Base-by-base conservation (phyloP, 1,140 invertebrate genomes). In the Heliconius melpomene region DNA sequence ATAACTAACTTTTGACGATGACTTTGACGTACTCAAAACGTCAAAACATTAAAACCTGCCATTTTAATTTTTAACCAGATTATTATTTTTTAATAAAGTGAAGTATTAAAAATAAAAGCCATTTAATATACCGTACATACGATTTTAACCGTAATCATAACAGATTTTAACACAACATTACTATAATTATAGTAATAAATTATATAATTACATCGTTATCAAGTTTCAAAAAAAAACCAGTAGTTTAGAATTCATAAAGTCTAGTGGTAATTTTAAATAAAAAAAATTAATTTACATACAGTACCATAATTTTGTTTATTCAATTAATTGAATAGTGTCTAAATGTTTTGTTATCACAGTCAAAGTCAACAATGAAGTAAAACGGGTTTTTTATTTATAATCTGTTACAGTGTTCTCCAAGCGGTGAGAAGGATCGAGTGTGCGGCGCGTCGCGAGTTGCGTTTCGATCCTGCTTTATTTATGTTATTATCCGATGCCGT, bases 351-450 rank as follows among this genome's bases (percentile, higher is more conserved):
- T 1, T 66, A 29, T 66, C 57, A 66, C 23, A 57, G n/a, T 26
- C n/a, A 57, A 57, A 57, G 54, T 66, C 60, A 66, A 26, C 26
- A 66, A 29, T 26, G 8, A 66, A 66, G 23, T 66, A 66, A 66
- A 29, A 66, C 60, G 20, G 29, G 60, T 23, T 66, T 73, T 72
- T 57, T 72, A 38, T 78, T 78, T 73, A 78, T 78, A 57, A n/a
- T 78, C 77, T 78, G 77, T 78, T n/a, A 54, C 52, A 78, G 77
- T 78, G 32, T 78, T 50, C 72, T 78, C 72, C 29, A 78, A 78
- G 70, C 71, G 50, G 46, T 60, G 36, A 40, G 50, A 46, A 52
- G 77, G 72, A 71, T 32, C n/a, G 77, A 46, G 52, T 71, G 77
- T 78, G 38, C 29, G 7, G 46, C 54, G 50, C 29, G 77, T 40